A percentile compares a stretch with the other conserved stretches of the same genome.
phyloP scores from a whole-genome alignment of 2,113 vertebrate species.

The Rhabdornis inornatus region DNA sequence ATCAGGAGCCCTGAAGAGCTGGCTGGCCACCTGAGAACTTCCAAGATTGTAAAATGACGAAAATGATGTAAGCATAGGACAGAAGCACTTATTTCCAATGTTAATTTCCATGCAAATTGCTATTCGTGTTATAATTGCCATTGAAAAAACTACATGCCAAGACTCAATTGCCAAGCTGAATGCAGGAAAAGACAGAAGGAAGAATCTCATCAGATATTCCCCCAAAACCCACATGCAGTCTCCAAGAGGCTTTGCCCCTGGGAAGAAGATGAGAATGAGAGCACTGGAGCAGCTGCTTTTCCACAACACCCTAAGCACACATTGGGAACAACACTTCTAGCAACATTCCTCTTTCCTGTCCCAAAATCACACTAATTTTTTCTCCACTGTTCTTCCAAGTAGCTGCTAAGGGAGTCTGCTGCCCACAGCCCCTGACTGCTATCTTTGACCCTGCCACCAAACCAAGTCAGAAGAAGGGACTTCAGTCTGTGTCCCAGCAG shows the following conservation, averaged over 20 bases:
- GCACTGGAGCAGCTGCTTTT: neutral
- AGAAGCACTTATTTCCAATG: neutral
- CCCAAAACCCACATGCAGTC: neutral
- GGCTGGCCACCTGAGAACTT: neutral
- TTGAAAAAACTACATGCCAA: neutral
- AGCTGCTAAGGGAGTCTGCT: neutral
- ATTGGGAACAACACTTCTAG: neutral
- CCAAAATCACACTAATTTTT: neutral
- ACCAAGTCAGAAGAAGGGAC: neutral
- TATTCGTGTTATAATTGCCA: neutral
- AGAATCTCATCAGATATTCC: neutral
- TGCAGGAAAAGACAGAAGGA: neutral
- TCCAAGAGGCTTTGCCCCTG: neutral
- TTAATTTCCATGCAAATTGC: neutral
- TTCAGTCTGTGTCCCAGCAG: neutral
- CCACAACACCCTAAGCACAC: neutral
- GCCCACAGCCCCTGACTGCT: no score
- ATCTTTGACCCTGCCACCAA: neutral
- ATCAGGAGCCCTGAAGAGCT: neutral
- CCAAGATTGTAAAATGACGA: accelerated
- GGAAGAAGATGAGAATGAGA: neutral
- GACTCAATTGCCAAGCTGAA: neutral
- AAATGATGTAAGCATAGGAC: neutral
- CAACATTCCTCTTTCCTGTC: neutral
- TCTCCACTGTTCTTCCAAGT: neutral